Percentiles rank a stretch among this genome's conserved stretches.
Evolutionary conservation across 1,140 invertebrate genomes (phyloP).

Genomic region (Cotesia vestalis): DNA sequence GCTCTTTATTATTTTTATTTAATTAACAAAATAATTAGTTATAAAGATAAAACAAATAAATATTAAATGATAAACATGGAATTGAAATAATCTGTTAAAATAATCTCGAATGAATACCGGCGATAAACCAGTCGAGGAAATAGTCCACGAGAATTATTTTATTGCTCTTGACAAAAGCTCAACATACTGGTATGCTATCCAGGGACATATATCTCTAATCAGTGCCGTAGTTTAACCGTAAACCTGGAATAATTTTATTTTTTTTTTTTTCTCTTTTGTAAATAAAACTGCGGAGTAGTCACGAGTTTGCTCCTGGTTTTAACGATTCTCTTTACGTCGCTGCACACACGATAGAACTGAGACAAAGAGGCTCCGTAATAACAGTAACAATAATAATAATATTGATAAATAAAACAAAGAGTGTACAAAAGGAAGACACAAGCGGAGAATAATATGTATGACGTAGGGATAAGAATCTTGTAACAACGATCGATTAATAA

Average conservation of each 20-base stretch:
- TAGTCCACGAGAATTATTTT: neutral
- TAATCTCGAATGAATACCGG: too few relatives aligned
- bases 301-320: slow-evolving; percentile 45
- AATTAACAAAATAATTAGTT: too few relatives aligned
- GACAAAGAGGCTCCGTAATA: neutral
- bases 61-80: too few relatives aligned
- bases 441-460: neutral
- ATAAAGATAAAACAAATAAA: too few relatives aligned
- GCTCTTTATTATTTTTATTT: too few relatives aligned
- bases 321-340: too few relatives aligned
- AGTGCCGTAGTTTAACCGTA: neutral
- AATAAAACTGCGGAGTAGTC: slow-evolving; percentile 47
- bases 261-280: neutral
- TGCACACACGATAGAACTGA: slow-evolving; percentile 15
- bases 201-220: neutral
- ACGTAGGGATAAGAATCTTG: neutral
- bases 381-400: too few relatives aligned
- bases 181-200: too few relatives aligned
- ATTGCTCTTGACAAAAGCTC: too few relatives aligned
- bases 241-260: neutral
- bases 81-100: too few relatives aligned
- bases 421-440: neutral
- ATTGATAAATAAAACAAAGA: neutral
- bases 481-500: slow-evolving; percentile 18
- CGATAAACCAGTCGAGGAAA: too few relatives aligned